phyloP scores from a whole-genome alignment of 2,888 invertebrate species.

The Nycteola revayana region DNA sequence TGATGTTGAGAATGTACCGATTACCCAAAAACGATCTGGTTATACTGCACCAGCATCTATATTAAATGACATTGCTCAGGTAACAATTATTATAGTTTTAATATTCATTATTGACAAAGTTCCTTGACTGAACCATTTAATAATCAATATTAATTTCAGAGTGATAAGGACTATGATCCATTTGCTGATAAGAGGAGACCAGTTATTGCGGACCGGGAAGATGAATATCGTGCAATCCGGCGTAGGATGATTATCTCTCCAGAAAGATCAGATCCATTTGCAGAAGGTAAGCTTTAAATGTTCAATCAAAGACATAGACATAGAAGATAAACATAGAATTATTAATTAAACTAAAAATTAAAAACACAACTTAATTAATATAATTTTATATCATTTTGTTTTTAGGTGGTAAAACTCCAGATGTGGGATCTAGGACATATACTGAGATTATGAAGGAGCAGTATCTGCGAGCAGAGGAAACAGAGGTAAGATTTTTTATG shows the following conservation, averaged over 20 bases:
- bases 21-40: conserved; percentile 87
- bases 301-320: no score
- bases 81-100: conserved; percentile 49
- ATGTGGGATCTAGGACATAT: conserved; percentile 96
- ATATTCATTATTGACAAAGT: neutral
- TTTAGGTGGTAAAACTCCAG: conserved; percentile 99
- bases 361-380: no score
- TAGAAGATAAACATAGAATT: no score
- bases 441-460: conserved; percentile 99
- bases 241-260: conserved; percentile 97
- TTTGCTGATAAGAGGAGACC: conserved; percentile 95
- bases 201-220: conserved; percentile 97
- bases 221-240: conserved; percentile 96
- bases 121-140: neutral
- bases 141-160: conserved; percentile 72
- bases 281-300: no score
- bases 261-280: conserved; percentile 98
- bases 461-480: conserved; percentile 93
- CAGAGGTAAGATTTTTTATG: conserved; percentile 85
- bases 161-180: conserved; percentile 96
- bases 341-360: no score
- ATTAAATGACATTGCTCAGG: conserved; percentile 94
- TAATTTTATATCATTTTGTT: no score
- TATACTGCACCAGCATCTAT: conserved; percentile 94
- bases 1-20: conserved; percentile 90